Percentiles rank a stretch among this genome's conserved stretches.
These are phyloP conservation scores for Lutjanus erythropterus DNA, from an alignment of 2,113 vertebrate genomes.

Conservation along the genomic window DNA sequence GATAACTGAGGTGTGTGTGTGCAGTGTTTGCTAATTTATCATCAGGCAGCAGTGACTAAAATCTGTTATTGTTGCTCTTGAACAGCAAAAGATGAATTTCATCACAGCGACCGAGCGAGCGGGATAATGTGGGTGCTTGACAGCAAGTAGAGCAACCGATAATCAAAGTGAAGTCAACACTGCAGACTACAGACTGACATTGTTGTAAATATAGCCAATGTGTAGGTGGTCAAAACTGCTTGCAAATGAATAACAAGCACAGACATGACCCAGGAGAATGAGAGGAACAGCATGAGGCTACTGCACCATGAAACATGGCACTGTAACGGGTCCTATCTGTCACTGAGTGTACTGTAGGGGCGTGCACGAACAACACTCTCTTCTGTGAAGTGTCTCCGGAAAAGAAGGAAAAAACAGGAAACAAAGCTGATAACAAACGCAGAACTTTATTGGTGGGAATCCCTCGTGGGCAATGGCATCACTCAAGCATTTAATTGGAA, in stretches of 20 bases:
- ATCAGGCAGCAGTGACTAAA: conserved; percentile 16
- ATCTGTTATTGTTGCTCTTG: conserved; percentile 20
- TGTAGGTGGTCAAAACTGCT: conserved; percentile 75
- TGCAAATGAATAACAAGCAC: conserved; percentile 71
- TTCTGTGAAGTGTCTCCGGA: conserved; percentile 22
- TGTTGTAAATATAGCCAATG: conserved; percentile 77
- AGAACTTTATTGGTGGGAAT: conserved; percentile 64
- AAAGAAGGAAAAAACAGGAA: conserved; percentile 43
- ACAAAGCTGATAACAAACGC: conserved; percentile 65
- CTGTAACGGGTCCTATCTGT: conserved; percentile 39
- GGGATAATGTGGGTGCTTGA: conserved; percentile 51
- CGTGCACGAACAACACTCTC: conserved; percentile 18
- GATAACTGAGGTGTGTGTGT: conserved; percentile 13
- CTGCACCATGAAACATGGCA: conserved; percentile 34
- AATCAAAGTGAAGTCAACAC: conserved; percentile 72
- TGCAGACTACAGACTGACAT: conserved; percentile 70
- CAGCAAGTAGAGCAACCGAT: conserved; percentile 53
- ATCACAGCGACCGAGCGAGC: conserved; percentile 33
- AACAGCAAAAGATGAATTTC: conserved; percentile 46
- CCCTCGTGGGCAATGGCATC: conserved; percentile 70
- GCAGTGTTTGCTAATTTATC: conserved; percentile 27
- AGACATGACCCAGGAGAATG: conserved; percentile 73
- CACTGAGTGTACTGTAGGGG: conserved; percentile 25
- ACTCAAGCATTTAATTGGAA: conserved; percentile 79
- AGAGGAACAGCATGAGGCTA: conserved; percentile 29